Evolutionary conservation across 1,140 invertebrate species (phyloP), one percentile per base, ranked within the genome.

Genomic region (Zaprionus camerounensis): DNA sequence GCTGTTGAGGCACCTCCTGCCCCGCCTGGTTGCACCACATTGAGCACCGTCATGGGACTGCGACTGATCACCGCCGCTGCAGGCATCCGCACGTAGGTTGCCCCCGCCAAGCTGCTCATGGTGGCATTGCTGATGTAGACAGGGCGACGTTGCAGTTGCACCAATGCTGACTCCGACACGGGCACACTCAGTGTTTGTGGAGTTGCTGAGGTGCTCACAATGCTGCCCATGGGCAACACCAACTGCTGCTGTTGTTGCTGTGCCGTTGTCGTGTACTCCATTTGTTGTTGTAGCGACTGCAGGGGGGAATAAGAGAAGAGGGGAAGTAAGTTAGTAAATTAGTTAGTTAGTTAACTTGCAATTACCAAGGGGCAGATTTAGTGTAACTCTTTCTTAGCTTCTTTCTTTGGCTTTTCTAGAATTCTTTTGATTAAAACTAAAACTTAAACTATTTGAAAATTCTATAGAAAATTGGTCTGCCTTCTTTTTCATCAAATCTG

Each of bases 41-140:
- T 92, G 24, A 92, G 64, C 44, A 92, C 91, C 28, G 91, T 90
- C 91, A 92, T 91, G n/a, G 91, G 91, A 73, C 85, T 92, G 22
- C 91, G 82, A 71, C 91, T 92, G 53, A 92, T 86, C 5, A 92
- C 86, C 1, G 82, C 83, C 1, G 82, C 77, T 1, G 91, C 80
- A 1, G 91, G 91, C 91, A 92, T 92, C 0, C 91, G 80, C 1
- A 92, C 91, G 53, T 92, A 92, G 6, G 91, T 80, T 46, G 84
- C 82, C 3, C 84, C 80, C 3, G 78, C 68, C 44, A 91, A 20
- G 1, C 78, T 81, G 28, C 82, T 83, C 36, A 92, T 74, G 12
- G 73, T 76, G 2, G 91, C 80, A 71, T 92, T 92, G 76, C 91
- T 92, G 1, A 92, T 92, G 61, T 92, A 92, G 3, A 92, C 91